Percentiles rank a stretch among this genome's conserved stretches.
Evolutionary conservation across 2,113 vertebrate genomes (phyloP).

Genomic region (Pelodiscus sinensis): DNA sequence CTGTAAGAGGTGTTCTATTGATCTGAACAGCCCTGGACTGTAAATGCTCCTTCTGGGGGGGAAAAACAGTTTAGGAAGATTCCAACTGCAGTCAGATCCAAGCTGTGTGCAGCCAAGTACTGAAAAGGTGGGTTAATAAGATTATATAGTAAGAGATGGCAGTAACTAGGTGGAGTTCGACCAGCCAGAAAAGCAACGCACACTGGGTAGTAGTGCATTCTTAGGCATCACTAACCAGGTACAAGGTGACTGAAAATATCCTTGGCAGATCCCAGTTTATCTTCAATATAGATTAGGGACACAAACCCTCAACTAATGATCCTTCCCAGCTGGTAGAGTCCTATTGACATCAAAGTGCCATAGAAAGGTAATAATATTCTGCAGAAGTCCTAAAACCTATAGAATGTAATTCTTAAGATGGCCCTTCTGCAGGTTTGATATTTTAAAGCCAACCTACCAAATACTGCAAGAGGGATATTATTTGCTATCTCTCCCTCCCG

Average conservation of each 20-base stretch:
- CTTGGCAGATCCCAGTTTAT: not conserved
- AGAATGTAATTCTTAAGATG: slow-evolving; percentile 6
- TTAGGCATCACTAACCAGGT: slow-evolving; percentile 53
- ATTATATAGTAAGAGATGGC: not conserved
- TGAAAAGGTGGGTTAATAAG: not conserved
- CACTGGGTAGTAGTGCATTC: slow-evolving; percentile 29
- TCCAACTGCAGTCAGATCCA: not conserved
- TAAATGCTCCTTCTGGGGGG: not conserved
- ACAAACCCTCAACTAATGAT: not conserved
- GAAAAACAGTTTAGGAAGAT: not conserved
- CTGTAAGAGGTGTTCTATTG: not conserved
- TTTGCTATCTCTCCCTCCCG: not conserved
- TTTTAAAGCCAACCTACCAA: not conserved
- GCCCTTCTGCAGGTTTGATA: not conserved
- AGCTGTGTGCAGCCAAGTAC: not conserved
- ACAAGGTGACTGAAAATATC: not conserved
- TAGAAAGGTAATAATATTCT: not conserved
- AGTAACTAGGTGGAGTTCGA: slow-evolving; percentile 8
- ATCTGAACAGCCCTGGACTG: not conserved
- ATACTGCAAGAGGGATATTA: not conserved
- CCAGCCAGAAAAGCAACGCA: slow-evolving; percentile 3
- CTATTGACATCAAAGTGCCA: not conserved
- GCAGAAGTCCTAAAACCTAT: not conserved
- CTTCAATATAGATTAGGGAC: not conserved
- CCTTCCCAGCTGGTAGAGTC: accelerated